Conservation (phyloP, 2,797 vertebrate species). For the Sebastes aleutianus region DNA sequence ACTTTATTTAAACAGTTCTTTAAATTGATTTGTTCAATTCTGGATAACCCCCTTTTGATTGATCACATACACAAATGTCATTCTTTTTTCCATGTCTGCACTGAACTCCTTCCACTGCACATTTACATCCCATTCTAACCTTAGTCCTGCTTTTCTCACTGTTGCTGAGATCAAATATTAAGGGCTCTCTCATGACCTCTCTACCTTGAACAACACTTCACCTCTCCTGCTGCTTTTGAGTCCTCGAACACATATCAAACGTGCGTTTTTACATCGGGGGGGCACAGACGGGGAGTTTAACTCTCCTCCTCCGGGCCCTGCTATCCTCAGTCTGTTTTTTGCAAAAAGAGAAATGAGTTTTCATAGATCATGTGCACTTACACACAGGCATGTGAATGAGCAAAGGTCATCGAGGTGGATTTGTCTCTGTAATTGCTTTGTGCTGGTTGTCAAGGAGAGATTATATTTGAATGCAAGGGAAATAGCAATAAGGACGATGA, state of each 20-base stretch:
- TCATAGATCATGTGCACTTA: constrained; percentile 29
- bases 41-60: neutral
- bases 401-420: neutral
- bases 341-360: neutral
- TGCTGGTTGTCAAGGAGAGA: constrained; percentile 33
- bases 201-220: constrained; percentile 67
- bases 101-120: neutral
- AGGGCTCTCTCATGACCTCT: constrained; percentile 81
- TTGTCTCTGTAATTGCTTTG: constrained; percentile 33
- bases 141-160: constrained; percentile 61
- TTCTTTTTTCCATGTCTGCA: neutral
- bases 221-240: constrained; percentile 62
- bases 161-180: constrained; percentile 76
- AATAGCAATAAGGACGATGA: constrained; percentile 86
- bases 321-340: constrained; percentile 13
- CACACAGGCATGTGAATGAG: constrained; percentile 16
- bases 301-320: neutral
- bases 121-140: constrained; percentile 12
- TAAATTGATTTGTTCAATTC: constrained; percentile 10
- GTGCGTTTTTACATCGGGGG: constrained; percentile 22
- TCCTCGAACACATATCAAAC: constrained; percentile 54
- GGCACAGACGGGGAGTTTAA: neutral
- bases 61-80: neutral
- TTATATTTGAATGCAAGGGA: constrained; percentile 43
- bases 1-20: neutral